Evolutionary conservation across 2,888 invertebrate species (phyloP).

Genomic region (Petrolisthes manimaculis): DNA sequence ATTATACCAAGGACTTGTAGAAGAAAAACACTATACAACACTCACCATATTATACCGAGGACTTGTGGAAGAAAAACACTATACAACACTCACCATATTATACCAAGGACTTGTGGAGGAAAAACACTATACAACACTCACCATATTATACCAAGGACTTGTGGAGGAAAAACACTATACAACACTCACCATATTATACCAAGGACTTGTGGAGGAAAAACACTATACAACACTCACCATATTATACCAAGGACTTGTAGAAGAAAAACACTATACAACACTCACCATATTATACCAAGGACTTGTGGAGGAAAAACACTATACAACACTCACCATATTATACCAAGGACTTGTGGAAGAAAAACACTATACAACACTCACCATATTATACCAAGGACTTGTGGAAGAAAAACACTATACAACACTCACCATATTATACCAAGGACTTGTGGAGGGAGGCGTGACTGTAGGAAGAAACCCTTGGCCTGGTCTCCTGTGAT

Average conservation of each 20-base stretch:
- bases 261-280: constrained; percentile 81
- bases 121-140: too few species aligned
- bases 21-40: too few species aligned
- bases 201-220: constrained; percentile 88
- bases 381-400: too few species aligned
- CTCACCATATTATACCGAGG: too few species aligned
- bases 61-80: too few species aligned
- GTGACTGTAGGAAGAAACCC: constrained; percentile 91
- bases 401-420: too few species aligned
- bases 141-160: constrained; percentile 95
- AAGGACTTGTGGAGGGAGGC: constrained; percentile 87
- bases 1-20: constrained; percentile 90
- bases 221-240: constrained; percentile 83
- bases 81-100: too few species aligned
- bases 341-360: constrained; percentile 89
- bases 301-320: too few species aligned
- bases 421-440: constrained; percentile 91
- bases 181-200: constrained; percentile 98
- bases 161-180: constrained; percentile 89
- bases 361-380: constrained; percentile 75
- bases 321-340: constrained; percentile 84
- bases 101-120: too few species aligned
- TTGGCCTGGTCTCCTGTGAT: constrained; percentile 95
- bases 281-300: too few species aligned
- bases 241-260: constrained; percentile 93